phyloP scores from a whole-genome alignment of 2,113 vertebrate species.

The Silurus meridionalis region DNA sequence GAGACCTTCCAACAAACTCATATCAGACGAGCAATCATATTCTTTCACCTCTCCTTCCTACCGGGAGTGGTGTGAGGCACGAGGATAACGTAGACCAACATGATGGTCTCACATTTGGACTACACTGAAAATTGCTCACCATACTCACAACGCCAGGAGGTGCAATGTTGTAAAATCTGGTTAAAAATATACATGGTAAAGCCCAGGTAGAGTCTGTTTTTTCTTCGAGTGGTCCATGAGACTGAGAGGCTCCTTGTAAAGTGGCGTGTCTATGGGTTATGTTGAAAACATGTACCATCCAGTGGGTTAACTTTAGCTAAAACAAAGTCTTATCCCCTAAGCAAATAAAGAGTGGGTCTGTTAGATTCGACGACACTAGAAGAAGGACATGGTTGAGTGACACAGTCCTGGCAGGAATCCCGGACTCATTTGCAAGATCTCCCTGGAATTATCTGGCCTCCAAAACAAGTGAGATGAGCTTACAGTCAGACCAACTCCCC shows the following conservation, averaged over 20 bases:
- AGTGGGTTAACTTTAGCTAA: background rate
- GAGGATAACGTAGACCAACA: background rate
- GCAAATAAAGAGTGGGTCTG: background rate
- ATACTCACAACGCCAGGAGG: background rate
- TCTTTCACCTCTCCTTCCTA: background rate
- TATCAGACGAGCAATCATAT: background rate
- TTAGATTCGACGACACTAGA: background rate
- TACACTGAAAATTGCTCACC: background rate
- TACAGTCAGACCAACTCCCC: background rate
- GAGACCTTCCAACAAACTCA: background rate
- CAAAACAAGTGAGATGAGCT: background rate
- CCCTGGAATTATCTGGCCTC: background rate
- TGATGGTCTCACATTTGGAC: background rate
- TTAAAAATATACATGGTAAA: background rate
- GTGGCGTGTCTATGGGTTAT: background rate
- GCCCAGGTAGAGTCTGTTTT: background rate
- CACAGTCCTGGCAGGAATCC: background rate
- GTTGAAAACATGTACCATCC: background rate
- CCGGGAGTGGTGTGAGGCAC: background rate
- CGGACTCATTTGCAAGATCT: background rate
- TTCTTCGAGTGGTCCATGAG: background rate
- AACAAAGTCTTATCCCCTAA: no score
- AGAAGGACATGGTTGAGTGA: background rate
- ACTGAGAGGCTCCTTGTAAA: background rate
- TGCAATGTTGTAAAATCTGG: background rate